Conservation (phyloP, 2,888 invertebrate species). For the Nomada hirtipes region DNA sequence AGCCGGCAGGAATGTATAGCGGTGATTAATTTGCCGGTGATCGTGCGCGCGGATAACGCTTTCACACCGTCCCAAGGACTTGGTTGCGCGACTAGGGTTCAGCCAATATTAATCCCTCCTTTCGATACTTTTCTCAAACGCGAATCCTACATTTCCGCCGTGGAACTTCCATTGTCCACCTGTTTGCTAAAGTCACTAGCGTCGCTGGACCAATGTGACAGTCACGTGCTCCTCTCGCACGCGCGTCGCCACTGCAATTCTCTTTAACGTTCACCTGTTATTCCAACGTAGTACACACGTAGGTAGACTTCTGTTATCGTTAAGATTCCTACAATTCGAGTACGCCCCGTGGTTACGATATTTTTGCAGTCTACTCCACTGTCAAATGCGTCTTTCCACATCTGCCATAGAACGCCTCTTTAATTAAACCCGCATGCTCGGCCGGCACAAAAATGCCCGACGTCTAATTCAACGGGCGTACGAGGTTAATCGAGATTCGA, state of each 20-base stretch:
- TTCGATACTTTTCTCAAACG: not conserved
- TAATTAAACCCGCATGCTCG: slow-evolving; percentile 79
- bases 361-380: not conserved
- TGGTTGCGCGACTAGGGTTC: not conserved
- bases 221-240: not conserved
- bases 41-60: slow-evolving; percentile 53
- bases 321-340: not conserved
- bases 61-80: slow-evolving; percentile 54
- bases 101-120: slow-evolving; percentile 9
- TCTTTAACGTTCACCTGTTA: not conserved
- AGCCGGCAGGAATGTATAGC: slow-evolving; percentile 25
- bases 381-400: not conserved
- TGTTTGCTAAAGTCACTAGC: not conserved
- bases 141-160: not conserved
- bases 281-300: too few relatives aligned
- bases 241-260: not conserved
- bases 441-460: slow-evolving; percentile 66
- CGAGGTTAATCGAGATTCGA: slow-evolving; percentile 52
- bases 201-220: not conserved
- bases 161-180: not conserved
- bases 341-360: not conserved
- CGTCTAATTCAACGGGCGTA: slow-evolving; percentile 56
- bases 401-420: slow-evolving; percentile 66
- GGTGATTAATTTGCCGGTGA: slow-evolving; percentile 56
- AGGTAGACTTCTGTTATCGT: too few relatives aligned